Percentiles rank a stretch among this genome's conserved stretches.
Conservation (phyloP, 2,113 vertebrate species). For the Numida meleagris region DNA sequence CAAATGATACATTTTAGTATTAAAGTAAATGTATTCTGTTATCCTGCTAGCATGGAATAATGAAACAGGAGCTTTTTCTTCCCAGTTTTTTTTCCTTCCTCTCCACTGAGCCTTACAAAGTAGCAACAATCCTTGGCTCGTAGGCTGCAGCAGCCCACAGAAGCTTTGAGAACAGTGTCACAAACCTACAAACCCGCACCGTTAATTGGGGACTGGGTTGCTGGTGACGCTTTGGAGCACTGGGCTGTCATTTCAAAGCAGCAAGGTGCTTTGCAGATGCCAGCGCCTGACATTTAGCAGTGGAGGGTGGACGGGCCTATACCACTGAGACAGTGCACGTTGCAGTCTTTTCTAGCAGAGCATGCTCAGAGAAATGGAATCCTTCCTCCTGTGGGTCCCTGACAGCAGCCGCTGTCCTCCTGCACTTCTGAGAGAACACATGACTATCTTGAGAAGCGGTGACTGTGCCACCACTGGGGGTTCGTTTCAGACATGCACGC, state of each 20-base stretch:
- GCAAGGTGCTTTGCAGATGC: slow-evolving; percentile 30
- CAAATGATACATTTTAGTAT: slow-evolving; percentile 70
- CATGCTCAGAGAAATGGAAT: background rate
- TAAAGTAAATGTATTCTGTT: slow-evolving; percentile 69
- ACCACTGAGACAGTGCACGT: background rate
- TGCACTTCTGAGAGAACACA: accelerated
- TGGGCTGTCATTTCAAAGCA: slow-evolving; percentile 61
- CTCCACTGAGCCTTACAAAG: slow-evolving; percentile 56
- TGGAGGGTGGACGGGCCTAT: background rate
- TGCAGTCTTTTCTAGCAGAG: slow-evolving; percentile 21
- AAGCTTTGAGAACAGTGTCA: slow-evolving; percentile 70
- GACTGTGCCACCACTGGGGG: background rate
- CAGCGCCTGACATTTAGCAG: slow-evolving; percentile 44
- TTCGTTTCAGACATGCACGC: background rate
- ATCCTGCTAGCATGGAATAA: slow-evolving; percentile 74
- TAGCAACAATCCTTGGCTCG: slow-evolving; percentile 56
- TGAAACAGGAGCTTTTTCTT: slow-evolving; percentile 48
- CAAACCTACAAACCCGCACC: slow-evolving; percentile 45
- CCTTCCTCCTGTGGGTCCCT: background rate
- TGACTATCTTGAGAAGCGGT: accelerated
- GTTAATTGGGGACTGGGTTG: slow-evolving; percentile 63
- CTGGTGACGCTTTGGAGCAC: slow-evolving; percentile 70
- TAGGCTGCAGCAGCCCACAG: slow-evolving; percentile 69
- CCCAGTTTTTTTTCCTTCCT: background rate
- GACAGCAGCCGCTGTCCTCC: background rate